These are phyloP conservation scores for Cryptoleucopteryx plumbea DNA, from an alignment of 2,113 vertebrate genomes.

Conservation along the genomic window DNA sequence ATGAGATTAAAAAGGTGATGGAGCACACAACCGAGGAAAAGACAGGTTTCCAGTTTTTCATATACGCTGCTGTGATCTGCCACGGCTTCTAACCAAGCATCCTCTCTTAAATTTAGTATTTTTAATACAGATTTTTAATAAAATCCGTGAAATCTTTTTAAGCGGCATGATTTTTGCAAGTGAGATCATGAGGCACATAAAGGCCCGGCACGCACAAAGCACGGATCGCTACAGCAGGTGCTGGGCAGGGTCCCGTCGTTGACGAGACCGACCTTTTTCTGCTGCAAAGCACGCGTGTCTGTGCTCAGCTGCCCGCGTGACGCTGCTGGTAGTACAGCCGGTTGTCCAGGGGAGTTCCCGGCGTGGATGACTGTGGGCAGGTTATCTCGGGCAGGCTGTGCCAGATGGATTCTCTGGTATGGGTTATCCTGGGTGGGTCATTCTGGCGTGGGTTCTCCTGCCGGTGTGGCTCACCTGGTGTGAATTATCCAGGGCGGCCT, in stretches of 20 bases:
- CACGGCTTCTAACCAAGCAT: not conserved
- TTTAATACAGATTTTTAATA: not conserved
- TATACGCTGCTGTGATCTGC: not conserved
- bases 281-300: rapidly evolving
- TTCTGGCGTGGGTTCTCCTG: not conserved
- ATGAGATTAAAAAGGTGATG: too few relatives aligned
- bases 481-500: not conserved
- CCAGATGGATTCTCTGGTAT: not conserved
- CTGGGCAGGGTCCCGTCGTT: not conserved
- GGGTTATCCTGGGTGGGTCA: not conserved
- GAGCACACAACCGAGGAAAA: not conserved
- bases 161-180: not conserved
- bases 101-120: not conserved
- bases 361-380: not conserved
- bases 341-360: not conserved
- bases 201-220: not conserved
- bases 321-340: not conserved
- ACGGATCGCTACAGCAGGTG: rapidly evolving
- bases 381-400: not conserved
- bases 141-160: not conserved
- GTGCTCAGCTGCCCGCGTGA: not conserved
- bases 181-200: not conserved
- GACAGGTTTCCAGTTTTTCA: not conserved
- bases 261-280: not conserved
- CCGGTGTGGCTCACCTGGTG: not conserved